Evolutionary conservation across 53 echinoderm and acorn worm genomes (phyloP).

Genomic region (Hippasteria phrygiana): DNA sequence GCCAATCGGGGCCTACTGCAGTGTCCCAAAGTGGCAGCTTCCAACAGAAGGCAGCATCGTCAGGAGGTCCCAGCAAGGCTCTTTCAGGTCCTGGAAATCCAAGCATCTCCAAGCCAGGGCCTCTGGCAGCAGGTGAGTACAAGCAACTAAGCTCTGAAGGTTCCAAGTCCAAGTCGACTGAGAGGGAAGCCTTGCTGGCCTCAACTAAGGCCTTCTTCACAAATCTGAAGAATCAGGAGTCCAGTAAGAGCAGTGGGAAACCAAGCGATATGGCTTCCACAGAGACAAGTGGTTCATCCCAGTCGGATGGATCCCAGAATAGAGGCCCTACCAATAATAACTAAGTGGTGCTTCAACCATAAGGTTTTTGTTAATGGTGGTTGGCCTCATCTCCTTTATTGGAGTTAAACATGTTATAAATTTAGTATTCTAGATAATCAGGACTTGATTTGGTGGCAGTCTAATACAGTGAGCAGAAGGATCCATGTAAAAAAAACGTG

Average conservation of each 20-base stretch:
- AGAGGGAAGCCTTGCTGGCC: constrained; percentile 79
- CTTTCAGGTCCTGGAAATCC: constrained; percentile 1
- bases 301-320: constrained; percentile 19
- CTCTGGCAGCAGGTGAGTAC: constrained; percentile 20
- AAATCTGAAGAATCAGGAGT: constrained; percentile 30
- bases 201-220: constrained; percentile 93
- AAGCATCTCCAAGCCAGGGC: constrained; percentile 13
- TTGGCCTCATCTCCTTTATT: not conserved
- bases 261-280: constrained; percentile 38
- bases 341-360: not conserved
- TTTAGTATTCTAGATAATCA: not conserved
- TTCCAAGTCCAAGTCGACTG: constrained; percentile 76
- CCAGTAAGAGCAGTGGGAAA: constrained; percentile 39
- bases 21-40: constrained; percentile 54
- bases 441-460: not conserved
- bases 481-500: not conserved
- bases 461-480: not conserved
- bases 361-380: not conserved
- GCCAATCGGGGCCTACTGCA: constrained; percentile 48
- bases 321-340: constrained; percentile 27
- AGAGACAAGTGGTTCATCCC: constrained; percentile 37
- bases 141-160: constrained; percentile 74
- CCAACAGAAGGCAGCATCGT: constrained; percentile 45
- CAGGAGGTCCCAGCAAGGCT: constrained; percentile 40
- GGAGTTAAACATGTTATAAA: not conserved